Base-by-base conservation (phyloP, 2,888 invertebrate genomes). In the Thelaira solivaga region DNA sequence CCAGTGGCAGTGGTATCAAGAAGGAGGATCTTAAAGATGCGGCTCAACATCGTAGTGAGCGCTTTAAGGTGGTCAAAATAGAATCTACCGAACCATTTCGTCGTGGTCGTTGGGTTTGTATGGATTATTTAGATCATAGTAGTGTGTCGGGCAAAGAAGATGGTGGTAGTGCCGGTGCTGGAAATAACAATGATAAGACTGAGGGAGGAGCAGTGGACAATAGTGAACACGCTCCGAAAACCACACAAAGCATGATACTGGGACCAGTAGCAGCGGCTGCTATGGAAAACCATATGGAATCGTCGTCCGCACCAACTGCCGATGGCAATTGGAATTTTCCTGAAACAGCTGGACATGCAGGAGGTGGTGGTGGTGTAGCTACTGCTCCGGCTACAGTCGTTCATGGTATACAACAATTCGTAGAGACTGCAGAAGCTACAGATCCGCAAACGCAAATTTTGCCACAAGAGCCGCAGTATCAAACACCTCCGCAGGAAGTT, bases 41-140 rank as follows among this genome's bases (percentile, higher is more conserved):
- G 88, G 92, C 93, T 85, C 93, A 93, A 88, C 93, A 93, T 87
- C 92, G 93, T 84, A 94, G 94, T 89, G 94, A 95, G 89, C 91
- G 97, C 81, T 97, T 97, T 90, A 96, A 96, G 91, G 96, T 97
- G 83, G 97, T 97, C 39, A 97, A 97, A 91, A 96, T 97, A 83
- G 97, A 97, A 90, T 96, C 96, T 83, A 96, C 96, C n/a, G 96
- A 96, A 89, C 97, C 97, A 16, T 97, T 96, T 87, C 93, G 95
- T 83, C 92, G 97, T 72, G 97, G 97, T 24, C 91, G 97, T 83
- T 97, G 97, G 97, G 93, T 94, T 89, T 97, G 97, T 89, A 95
- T 96, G 94, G 97, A 97, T 89, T 97, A 96, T 89, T 90, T 96
- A 84, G 97, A 97, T 90, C 95, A 96, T 85, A 94, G 94, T 55